Evolutionary conservation across 2,113 vertebrate species (phyloP).

Genomic region (Entosphenus tridentatus): DNA sequence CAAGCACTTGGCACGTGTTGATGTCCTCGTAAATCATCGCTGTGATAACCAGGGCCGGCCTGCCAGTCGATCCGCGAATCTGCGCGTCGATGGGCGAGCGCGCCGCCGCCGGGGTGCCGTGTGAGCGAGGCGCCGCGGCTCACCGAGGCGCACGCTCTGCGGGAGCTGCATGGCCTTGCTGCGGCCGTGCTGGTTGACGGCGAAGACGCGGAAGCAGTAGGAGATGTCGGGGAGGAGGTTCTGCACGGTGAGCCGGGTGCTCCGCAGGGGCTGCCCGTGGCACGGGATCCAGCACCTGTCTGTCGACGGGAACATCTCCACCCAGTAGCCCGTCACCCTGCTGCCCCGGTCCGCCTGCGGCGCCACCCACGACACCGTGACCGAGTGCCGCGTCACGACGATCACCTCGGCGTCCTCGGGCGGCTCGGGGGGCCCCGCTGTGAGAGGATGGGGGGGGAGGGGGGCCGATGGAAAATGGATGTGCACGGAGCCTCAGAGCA

Average conservation of each 20-base stretch:
- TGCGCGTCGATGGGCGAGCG: too few relatives aligned
- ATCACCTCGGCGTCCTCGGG: slow-evolving; percentile 1
- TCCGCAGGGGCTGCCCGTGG: neutral
- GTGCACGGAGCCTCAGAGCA: too few relatives aligned
- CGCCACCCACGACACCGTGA: neutral
- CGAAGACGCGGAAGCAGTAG: slow-evolving; percentile 3
- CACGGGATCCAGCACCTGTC: slow-evolving; percentile 2
- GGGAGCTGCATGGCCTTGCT: slow-evolving; percentile 1
- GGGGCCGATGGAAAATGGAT: too few relatives aligned
- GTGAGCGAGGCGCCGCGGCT: neutral
- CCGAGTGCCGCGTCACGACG: neutral
- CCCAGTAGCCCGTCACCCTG: neutral
- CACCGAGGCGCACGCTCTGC: neutral
- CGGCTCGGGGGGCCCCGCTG: slow-evolving; percentile 1
- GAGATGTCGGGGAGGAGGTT: slow-evolving; percentile 2
- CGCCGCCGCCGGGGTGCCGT: neutral
- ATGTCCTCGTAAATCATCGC: too few relatives aligned
- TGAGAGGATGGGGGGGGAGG: neutral
- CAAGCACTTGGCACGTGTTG: too few relatives aligned
- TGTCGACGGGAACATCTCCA: neutral
- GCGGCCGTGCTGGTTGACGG: neutral
- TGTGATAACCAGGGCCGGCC: too few relatives aligned
- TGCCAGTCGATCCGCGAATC: too few relatives aligned
- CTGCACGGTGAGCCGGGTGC: neutral
- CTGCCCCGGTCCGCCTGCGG: neutral